Base-by-base conservation (phyloP, 2,888 invertebrate species). In the Sinopyrophorus schimmeli region DNA sequence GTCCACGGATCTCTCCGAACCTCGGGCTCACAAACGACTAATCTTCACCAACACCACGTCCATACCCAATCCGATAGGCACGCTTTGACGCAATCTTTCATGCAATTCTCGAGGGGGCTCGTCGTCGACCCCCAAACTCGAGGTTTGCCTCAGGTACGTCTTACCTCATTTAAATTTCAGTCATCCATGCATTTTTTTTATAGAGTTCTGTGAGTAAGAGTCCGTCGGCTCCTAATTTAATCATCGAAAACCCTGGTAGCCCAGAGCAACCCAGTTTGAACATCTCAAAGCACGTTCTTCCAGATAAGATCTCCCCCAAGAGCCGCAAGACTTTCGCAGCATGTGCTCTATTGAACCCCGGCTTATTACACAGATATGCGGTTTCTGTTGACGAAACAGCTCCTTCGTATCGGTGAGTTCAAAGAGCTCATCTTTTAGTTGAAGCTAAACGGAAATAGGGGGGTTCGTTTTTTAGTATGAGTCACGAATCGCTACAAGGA, bases 321-420 rank as follows among this genome's bases (percentile, higher is more conserved):
- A n/a, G 14, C 6, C 30, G 26, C 1, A 20, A 30, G 5, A 37
- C 43, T 3, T 52, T 47, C 28, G 74, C 75, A 0, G 80, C 81
- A 1, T 77, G 77, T 54, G 76, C 79, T 0, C 68, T 83, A 24
- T 71, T 85, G 14, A 83, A 83, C 66, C 84, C 86, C 52, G 77
- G 79, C 12, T 71, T 82, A 18, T 77, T 89, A 34, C 84, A 87
- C 42, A 82, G 90, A 70, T 89, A 91, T 73, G 89, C 91, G 12
- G 75, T 90, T 50, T 89, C 89, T 43, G 88, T 91, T 48, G 91
- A 91, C 68, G 89, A 89, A 72, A 83, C 85, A 2, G 68, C 69
- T 0, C 67, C 64, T 21, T 69, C 67, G 46, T 73, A 69, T 57
- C 65, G 72, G 73, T 71, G 53, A 57, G 37, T 9, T 2, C 2